Evolutionary conservation across 2,113 vertebrate genomes (phyloP), one percentile per base, ranked within the genome.

Genomic region (Eulacestoma nigropectus): DNA sequence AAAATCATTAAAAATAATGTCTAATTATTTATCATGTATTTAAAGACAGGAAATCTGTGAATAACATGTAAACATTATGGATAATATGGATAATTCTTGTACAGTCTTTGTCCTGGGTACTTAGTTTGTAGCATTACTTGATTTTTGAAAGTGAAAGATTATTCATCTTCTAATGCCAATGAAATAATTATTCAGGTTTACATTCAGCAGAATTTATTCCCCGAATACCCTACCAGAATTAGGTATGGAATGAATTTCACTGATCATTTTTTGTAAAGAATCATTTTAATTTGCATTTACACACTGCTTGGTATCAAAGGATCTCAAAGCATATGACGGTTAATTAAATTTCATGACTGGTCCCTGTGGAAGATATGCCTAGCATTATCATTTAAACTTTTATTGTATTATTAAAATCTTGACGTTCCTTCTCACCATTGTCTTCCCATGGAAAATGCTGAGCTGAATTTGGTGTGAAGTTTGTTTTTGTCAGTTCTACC

Each of bases 321-420:
- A 75, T 93, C 80, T 96, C 67, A 70, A 92, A 93, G 33, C 72
- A 81, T 64, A 55, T 69, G 37, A 89, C n/a, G 89, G 25, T 80
- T 93, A 89, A 95, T 96, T 95, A 91, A 83, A 91, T 93, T 70
- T 89, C 67, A 80, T 67, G 29, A 92, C 84, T 55, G 50, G 37
- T 82, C 76, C 44, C 59, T 27, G 37, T 75, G 83, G 59, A 93
- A 91, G 33, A 52, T 33, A 42, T 18, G 62, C 62, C 32, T 68
- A 55, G 32, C 3, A 17, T 75, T 85, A 35, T 73, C 12, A 76
- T 83, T 89, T 80, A 87, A 94, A 76, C 13, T 83, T 81, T 74
- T 89, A 47, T 81, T 92, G 41, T 52, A 30, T 65, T 74, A 53
- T 88, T 88, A 91, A 83, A 81, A 73, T 84, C 27, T 73, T 81